Percentiles rank a stretch among this genome's conserved stretches.
Conservation (phyloP, 2,113 vertebrate species). For the Tapirus terrestris region DNA sequence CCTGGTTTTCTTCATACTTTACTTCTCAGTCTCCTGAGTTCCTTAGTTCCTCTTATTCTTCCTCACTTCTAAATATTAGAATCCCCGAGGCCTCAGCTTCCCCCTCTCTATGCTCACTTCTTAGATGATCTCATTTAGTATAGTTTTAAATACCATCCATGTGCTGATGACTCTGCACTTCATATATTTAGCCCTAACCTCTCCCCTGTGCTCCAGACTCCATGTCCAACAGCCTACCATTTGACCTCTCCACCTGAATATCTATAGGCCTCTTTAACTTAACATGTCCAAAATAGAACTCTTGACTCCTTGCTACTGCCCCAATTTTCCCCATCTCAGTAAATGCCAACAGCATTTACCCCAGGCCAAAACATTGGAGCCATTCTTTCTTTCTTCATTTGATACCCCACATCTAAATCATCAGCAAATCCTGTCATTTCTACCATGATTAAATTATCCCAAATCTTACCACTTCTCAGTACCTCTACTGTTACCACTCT, state of each 20-base stretch:
- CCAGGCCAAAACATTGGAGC: neutral
- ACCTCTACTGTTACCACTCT: neutral
- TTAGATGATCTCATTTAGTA: neutral
- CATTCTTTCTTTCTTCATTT: neutral
- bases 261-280: neutral
- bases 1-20: neutral
- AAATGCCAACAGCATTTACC: neutral
- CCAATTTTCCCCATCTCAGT: neutral
- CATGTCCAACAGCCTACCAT: neutral
- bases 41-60: neutral
- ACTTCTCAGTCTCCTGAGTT: neutral
- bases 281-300: neutral
- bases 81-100: neutral
- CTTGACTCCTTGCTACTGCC: neutral
- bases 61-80: slow-evolving; percentile 1
- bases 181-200: neutral
- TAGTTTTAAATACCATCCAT: neutral
- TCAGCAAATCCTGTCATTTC: neutral
- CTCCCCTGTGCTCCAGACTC: neutral
- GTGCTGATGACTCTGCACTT: neutral
- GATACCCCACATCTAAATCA: neutral
- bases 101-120: neutral
- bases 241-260: neutral
- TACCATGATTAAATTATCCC: neutral
- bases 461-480: neutral